Evolutionary conservation across 2,113 vertebrate genomes (phyloP), one percentile per base, ranked within the genome.

Genomic region (Haliaeetus leucogaster): DNA sequence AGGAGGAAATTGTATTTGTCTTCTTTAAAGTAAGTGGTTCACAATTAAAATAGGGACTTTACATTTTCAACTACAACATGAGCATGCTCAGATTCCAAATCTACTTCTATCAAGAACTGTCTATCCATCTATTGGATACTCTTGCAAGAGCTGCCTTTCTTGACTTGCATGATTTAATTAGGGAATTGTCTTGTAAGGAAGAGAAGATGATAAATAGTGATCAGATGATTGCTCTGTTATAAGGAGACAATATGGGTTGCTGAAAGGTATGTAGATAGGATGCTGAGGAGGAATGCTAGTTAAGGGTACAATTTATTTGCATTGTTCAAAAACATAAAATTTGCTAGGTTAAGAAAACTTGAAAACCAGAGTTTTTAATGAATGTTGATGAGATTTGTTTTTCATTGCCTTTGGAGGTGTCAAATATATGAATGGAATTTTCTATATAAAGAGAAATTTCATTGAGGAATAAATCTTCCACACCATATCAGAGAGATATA

Each of bases 391-490:
- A 8, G 20, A 48, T 90, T 82, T 45, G 7, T 13, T 53, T 66
- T 56, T 67, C 27, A 27, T 30, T 93, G 20, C 53, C 7, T 86
- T 63, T 79, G 38, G 23, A 90, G 6, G 9, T 38, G 6, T 38
- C 22, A 85, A 63, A 74, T 43, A 42, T 30, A 47, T 43, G 34
- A 40, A 55, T 71, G 16, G 32, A 63, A 71, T 23, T 90, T 68
- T 7, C 12, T 65, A 13, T 48, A 19, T 72, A 52, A 68, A 73
- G 20, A 62, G 48, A 90, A 42, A 16, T 40, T 80, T 80, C 15
- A 13, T 55, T 0, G 0, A 5, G 3, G 23, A 73, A 38, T 65
- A 70, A 21, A 11, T 82, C 86, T 92, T 72, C 11, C 16, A 43
- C 16, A 40, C 6, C 2, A 3, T 34, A 19, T 40, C 26, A 77